These are phyloP conservation scores for human DNA, from an alignment of 2,113 vertebrate species.

Conservation along the genomic window GRCh38 chr6:98610501-98611000, in stretches of 20 bases:
- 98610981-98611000: background rate
- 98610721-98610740: background rate
- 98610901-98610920: background rate
- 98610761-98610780: background rate
- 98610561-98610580: background rate
- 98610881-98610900: background rate
- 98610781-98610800: background rate
- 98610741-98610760: background rate
- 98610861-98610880: conserved; percentile 6
- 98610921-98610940: background rate
- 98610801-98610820: background rate
- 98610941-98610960: background rate
- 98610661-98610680: background rate
- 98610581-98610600: background rate
- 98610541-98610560: background rate
- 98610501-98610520: background rate
- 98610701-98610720: background rate
- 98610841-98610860: background rate
- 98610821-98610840: background rate
- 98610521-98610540: background rate
- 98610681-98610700: background rate
- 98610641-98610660: background rate
- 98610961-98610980: background rate
- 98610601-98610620: background rate
- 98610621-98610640: background rate